phyloP scores from a whole-genome alignment of 2,888 invertebrate species.

The Synergus japonicus region DNA sequence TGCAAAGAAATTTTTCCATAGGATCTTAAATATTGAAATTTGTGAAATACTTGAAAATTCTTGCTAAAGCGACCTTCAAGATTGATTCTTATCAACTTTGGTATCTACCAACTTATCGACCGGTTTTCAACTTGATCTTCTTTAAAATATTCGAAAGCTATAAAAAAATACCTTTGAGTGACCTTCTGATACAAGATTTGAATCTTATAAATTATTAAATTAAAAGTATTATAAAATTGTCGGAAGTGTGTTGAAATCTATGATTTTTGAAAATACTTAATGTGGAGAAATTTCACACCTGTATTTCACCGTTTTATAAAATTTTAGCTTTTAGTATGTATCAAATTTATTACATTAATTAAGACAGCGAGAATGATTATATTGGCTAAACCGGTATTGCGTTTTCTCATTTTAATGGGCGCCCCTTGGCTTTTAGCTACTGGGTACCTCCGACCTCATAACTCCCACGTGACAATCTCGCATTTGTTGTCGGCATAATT shows the following conservation, averaged over 20 bases:
- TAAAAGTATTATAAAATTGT: background rate
- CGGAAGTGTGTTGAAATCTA: background rate
- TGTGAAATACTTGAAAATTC: background rate
- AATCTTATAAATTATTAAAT: background rate
- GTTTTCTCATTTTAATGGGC: constrained; percentile 31
- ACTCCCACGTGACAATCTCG: background rate
- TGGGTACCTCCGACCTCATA: constrained; percentile 25
- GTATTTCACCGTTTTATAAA: background rate
- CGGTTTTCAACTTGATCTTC: background rate
- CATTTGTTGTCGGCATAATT: background rate
- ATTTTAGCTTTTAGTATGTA: background rate
- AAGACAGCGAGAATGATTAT: constrained; percentile 6
- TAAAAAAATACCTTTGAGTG: background rate
- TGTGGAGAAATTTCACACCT: constrained; percentile 7
- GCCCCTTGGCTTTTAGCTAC: constrained; percentile 19
- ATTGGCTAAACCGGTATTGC: constrained; percentile 3
- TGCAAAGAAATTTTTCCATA: background rate
- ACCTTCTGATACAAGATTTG: background rate
- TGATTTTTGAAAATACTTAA: background rate
- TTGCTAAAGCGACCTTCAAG: constrained; percentile 6
- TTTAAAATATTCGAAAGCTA: background rate
- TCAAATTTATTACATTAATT: constrained; percentile 11
- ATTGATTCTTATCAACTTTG: background rate
- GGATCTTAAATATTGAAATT: background rate
- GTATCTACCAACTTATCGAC: background rate